Conservation (phyloP, 2,797 vertebrate genomes). For the Scleropages formosus region DNA sequence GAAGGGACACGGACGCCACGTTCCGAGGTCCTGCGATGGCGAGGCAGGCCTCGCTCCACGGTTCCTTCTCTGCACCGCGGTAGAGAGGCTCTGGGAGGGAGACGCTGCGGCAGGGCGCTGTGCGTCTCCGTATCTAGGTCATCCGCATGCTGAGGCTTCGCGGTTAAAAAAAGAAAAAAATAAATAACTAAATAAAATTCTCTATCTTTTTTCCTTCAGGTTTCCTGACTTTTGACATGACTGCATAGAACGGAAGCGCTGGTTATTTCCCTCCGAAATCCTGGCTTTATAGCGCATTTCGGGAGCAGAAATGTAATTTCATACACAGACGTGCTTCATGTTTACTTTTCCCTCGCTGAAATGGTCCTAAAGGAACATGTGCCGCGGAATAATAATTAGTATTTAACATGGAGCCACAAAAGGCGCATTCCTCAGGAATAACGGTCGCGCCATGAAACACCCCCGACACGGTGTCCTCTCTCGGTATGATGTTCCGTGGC, state of each 20-base stretch:
- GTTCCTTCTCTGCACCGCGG: no score
- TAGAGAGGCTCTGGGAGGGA: neutral
- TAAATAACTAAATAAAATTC: neutral
- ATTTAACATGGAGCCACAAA: neutral
- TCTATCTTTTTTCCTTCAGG: neutral
- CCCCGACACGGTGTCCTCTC: conserved; percentile 1
- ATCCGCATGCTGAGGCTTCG: neutral
- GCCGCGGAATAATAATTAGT: conserved; percentile 4
- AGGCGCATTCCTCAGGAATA: conserved; percentile 11
- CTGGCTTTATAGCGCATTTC: neutral
- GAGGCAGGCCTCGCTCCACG: neutral
- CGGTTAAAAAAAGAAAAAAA: neutral
- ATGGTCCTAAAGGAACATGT: neutral
- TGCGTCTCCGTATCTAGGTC: conserved; percentile 21
- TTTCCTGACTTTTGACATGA: conserved; percentile 19
- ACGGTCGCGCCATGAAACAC: neutral
- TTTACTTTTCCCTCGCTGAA: neutral
- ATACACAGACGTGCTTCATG: neutral
- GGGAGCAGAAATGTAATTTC: conserved; percentile 3
- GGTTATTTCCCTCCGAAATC: neutral
- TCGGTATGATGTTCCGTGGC: neutral
- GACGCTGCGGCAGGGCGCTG: neutral
- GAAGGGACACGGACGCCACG: neutral
- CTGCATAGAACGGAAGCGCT: neutral
- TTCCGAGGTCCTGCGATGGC: neutral